These are phyloP conservation scores for Canis aureus DNA, from an alignment of 2,113 vertebrate genomes.

Conservation along the genomic window DNA sequence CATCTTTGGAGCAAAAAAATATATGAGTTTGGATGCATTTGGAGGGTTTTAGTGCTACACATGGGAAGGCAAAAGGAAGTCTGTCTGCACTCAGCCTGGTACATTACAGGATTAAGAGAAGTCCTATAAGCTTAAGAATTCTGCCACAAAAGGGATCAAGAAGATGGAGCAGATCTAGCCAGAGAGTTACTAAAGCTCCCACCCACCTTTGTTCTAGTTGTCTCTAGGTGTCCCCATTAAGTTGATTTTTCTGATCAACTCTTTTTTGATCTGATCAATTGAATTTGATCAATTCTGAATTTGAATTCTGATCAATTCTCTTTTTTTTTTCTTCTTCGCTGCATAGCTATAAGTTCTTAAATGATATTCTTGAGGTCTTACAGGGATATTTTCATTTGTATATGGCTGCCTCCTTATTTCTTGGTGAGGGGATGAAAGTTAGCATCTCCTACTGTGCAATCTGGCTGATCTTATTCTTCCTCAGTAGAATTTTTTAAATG, in stretches of 20 bases:
- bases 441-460: not conserved
- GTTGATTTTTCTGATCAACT: not conserved
- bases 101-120: not conserved
- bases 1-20: not conserved
- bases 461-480: not conserved
- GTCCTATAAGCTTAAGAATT: not conserved
- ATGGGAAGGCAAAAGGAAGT: not conserved
- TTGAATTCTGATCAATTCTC: not conserved
- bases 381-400: not conserved
- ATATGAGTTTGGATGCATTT: not conserved
- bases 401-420: not conserved
- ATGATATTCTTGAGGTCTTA: not conserved
- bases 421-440: not conserved
- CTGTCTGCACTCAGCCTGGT: not conserved
- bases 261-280: too few relatives aligned
- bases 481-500: not conserved
- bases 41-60: not conserved
- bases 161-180: not conserved
- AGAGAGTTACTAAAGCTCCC: not conserved
- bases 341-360: not conserved
- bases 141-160: not conserved
- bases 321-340: not conserved
- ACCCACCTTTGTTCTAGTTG: not conserved
- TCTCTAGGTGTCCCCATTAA: not conserved
- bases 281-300: too few relatives aligned